Conservation (phyloP, 2,797 vertebrate species). For the Huso huso region DNA sequence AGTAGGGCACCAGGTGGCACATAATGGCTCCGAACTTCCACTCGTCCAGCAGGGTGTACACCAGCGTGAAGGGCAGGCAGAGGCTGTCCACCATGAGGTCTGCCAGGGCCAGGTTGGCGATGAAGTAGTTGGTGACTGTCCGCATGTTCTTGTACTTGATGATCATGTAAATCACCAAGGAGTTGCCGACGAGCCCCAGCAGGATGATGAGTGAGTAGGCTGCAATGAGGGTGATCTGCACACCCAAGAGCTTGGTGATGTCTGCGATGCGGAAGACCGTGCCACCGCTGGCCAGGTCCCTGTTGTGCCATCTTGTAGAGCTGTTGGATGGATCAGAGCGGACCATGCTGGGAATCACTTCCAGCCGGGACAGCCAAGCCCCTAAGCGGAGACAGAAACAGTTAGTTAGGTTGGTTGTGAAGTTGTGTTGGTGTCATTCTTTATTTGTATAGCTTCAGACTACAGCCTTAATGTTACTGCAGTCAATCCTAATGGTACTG, state of each 20-base stretch:
- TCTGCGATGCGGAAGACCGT: constrained; percentile 58
- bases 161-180: constrained; percentile 83
- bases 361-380: constrained; percentile 19
- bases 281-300: constrained; percentile 44
- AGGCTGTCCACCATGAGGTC: constrained; percentile 83
- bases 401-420: not conserved
- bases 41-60: constrained; percentile 80
- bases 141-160: constrained; percentile 81
- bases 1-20: constrained; percentile 82
- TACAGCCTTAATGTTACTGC: too few relatives aligned
- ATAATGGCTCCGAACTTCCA: constrained; percentile 84
- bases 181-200: constrained; percentile 76
- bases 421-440: too few relatives aligned
- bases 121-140: constrained; percentile 89
- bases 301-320: constrained; percentile 44
- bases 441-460: too few relatives aligned
- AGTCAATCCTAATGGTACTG: too few relatives aligned
- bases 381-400: constrained; percentile 16
- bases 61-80: constrained; percentile 82
- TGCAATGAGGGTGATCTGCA: constrained; percentile 73
- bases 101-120: constrained; percentile 83
- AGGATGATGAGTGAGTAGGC: constrained; percentile 84
- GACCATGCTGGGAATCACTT: constrained; percentile 52
- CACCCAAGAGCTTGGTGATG: constrained; percentile 76
- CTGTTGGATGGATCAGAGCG: constrained; percentile 58